phyloP scores from a whole-genome alignment of 2,888 invertebrate species.

The Apotomis turbidana region DNA sequence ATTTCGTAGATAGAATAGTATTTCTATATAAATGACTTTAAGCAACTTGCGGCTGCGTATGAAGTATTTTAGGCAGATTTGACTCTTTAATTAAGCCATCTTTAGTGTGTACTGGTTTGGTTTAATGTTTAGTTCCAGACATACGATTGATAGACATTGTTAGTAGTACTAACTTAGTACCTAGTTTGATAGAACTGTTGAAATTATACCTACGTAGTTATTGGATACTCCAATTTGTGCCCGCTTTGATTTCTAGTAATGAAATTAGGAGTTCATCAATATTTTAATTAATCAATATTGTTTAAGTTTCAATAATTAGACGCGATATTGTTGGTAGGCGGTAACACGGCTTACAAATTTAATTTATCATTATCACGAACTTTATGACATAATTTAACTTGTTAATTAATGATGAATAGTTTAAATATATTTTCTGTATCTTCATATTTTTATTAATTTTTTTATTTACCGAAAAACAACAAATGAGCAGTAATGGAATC shows the following conservation, averaged over 20 bases:
- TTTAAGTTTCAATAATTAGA: too few relatives aligned
- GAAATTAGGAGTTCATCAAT: neutral
- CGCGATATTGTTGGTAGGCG: too few relatives aligned
- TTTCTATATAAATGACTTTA: neutral
- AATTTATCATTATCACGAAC: too few relatives aligned
- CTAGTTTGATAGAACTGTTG: neutral
- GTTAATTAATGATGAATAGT: too few relatives aligned
- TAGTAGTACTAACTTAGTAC: neutral
- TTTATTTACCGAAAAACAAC: too few relatives aligned
- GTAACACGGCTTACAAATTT: too few relatives aligned
- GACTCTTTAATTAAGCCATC: neutral
- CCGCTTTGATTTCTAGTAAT: slow-evolving; percentile 7
- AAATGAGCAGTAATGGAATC: too few relatives aligned
- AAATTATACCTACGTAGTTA: slow-evolving; percentile 4
- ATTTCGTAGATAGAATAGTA: too few relatives aligned
- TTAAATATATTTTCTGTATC: too few relatives aligned
- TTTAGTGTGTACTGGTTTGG: neutral
- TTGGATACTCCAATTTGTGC: slow-evolving; percentile 1
- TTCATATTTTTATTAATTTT: too few relatives aligned
- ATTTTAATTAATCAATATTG: neutral
- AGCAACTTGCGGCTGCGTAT: neutral
- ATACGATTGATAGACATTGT: neutral
- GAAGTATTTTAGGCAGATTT: neutral
- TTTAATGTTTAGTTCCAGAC: neutral
- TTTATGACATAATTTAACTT: too few relatives aligned